phyloP scores from a whole-genome alignment of 2,888 invertebrate species.

The Reticulitermes lucifugus region DNA sequence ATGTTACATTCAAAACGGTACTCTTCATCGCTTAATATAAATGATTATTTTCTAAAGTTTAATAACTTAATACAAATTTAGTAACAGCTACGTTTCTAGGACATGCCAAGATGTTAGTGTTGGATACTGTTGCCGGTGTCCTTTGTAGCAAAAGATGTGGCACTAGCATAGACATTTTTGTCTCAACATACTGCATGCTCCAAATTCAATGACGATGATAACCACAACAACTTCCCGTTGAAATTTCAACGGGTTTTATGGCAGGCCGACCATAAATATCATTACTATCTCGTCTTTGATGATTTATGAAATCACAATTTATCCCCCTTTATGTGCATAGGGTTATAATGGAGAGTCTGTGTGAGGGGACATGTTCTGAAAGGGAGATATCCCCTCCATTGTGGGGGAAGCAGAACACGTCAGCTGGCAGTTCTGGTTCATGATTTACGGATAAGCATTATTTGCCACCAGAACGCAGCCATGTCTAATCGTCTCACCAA shows the following conservation, averaged over 20 bases:
- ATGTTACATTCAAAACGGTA: no score
- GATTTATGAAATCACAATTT: neutral
- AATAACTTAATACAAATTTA: no score
- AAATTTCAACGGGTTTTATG: neutral
- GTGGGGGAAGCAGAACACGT: neutral
- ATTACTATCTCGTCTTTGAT: slow-evolving; percentile 11
- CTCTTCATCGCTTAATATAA: no score
- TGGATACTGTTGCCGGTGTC: no score
- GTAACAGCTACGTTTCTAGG: no score
- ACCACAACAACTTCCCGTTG: no score
- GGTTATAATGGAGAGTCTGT: neutral
- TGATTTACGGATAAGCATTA: slow-evolving; percentile 35
- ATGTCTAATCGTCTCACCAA: slow-evolving; percentile 41
- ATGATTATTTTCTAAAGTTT: no score
- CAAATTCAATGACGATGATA: no score
- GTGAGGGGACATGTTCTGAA: neutral
- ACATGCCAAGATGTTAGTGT: no score
- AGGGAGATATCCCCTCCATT: neutral
- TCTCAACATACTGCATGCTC: no score
- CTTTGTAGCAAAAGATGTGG: no score
- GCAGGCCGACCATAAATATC: neutral
- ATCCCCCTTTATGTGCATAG: neutral
- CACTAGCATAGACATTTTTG: no score
- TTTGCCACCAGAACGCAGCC: slow-evolving; percentile 21
- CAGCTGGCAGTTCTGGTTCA: slow-evolving; percentile 24